Evolutionary conservation across 2,797 vertebrate species (phyloP).

Genomic region (Paratrypauchen microcephalus): DNA sequence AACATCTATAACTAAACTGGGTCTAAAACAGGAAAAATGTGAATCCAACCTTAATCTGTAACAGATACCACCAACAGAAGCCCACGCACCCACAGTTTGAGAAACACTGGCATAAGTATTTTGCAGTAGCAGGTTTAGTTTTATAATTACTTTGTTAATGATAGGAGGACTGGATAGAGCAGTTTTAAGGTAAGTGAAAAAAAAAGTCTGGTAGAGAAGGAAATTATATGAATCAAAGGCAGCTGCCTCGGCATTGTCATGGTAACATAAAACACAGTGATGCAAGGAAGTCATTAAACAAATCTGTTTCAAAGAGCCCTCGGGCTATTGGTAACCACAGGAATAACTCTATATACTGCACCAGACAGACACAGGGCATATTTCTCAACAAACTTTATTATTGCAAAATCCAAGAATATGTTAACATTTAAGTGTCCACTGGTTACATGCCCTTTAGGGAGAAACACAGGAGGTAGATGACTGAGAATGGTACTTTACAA

Average conservation of each 20-base stretch:
- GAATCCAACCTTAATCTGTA: not conserved
- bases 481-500: conserved; percentile 13
- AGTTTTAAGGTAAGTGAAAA: conserved; percentile 3
- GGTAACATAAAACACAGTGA: conserved; percentile 62
- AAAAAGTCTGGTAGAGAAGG: conserved; percentile 15
- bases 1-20: not conserved
- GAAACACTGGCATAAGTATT: not conserved
- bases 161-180: not conserved
- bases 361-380: conserved; percentile 22
- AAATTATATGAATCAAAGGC: conserved; percentile 18
- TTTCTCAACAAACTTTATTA: conserved; percentile 63
- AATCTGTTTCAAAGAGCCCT: conserved; percentile 42
- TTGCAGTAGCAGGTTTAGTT: not conserved
- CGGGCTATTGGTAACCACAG: conserved; percentile 46
- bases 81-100: not conserved
- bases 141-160: not conserved
- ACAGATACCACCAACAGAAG: not conserved
- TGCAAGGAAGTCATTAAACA: conserved; percentile 57
- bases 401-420: conserved; percentile 48
- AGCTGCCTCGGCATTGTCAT: conserved; percentile 42
- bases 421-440: conserved; percentile 48
- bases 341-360: conserved; percentile 23
- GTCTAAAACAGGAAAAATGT: not conserved
- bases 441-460: conserved; percentile 50
- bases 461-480: conserved; percentile 56